Conservation (phyloP, 2,888 invertebrate species). For the Drosophila mercatorum region DNA sequence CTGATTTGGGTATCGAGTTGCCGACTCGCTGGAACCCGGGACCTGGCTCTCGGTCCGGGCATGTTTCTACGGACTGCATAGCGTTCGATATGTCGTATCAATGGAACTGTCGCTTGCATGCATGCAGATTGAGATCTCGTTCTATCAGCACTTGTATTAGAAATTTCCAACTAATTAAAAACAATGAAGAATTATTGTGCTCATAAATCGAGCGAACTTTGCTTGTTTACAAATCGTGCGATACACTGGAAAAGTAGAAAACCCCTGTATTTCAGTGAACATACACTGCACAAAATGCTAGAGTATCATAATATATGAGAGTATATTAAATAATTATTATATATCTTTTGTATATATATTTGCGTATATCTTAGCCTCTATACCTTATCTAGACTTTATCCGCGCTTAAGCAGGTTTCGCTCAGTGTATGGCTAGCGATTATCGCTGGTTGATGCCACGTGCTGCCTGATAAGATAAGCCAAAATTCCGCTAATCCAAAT, state of each 20-base stretch:
- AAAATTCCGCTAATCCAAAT: slow-evolving; percentile 35
- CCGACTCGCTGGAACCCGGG: slow-evolving; percentile 8
- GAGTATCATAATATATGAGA: too few species aligned
- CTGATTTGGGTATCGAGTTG: slow-evolving; percentile 59
- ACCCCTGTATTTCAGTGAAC: background rate
- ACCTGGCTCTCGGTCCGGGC: background rate
- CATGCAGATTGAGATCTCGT: slow-evolving; percentile 66
- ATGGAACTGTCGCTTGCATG: slow-evolving; percentile 17
- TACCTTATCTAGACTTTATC: background rate
- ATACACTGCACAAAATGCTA: background rate
- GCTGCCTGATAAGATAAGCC: slow-evolving; percentile 51
- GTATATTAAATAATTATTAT: background rate
- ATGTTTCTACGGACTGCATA: slow-evolving; percentile 25
- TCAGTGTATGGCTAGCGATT: slow-evolving; percentile 29
- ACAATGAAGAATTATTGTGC: slow-evolving; percentile 65
- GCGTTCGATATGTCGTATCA: slow-evolving; percentile 48
- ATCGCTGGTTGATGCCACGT: slow-evolving; percentile 32
- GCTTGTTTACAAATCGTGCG: slow-evolving; percentile 14
- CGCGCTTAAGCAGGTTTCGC: background rate
- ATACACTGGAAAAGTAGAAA: slow-evolving; percentile 4
- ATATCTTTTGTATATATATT: background rate
- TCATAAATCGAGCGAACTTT: slow-evolving; percentile 56
- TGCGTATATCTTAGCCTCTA: background rate
- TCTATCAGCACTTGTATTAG: slow-evolving; percentile 42
- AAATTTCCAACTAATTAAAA: slow-evolving; percentile 64